phyloP scores from a whole-genome alignment of 2,888 invertebrate species.

The Microplitis deprimator region DNA sequence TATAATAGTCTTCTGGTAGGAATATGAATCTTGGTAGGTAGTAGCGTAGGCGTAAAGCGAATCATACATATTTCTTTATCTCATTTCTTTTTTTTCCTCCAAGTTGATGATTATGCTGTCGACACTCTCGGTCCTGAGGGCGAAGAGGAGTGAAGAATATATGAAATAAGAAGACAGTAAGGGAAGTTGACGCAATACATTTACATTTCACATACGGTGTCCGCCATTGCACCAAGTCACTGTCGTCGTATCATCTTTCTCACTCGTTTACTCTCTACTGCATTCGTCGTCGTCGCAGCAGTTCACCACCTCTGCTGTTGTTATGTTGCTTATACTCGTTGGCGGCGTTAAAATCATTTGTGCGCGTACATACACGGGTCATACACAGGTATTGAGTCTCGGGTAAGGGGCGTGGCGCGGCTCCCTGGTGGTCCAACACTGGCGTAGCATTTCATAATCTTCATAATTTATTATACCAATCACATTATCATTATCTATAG shows the following conservation, averaged over 20 bases:
- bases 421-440: slow-evolving; percentile 67
- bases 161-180: slow-evolving; percentile 27
- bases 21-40: slow-evolving; percentile 23
- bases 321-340: slow-evolving; percentile 34
- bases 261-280: slow-evolving; percentile 25
- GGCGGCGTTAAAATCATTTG: slow-evolving; percentile 58
- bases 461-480: slow-evolving; percentile 15
- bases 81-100: not conserved
- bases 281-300: slow-evolving; percentile 28
- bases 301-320: slow-evolving; percentile 47
- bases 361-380: slow-evolving; percentile 50
- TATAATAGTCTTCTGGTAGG: not conserved
- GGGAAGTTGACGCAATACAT: slow-evolving; percentile 25
- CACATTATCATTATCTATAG: not conserved
- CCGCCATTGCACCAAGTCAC: slow-evolving; percentile 49
- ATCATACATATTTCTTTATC: slow-evolving; percentile 29
- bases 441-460: slow-evolving; percentile 44
- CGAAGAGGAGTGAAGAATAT: slow-evolving; percentile 5
- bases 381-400: slow-evolving; percentile 58
- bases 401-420: slow-evolving; percentile 63
- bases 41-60: slow-evolving; percentile 53
- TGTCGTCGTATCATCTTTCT: slow-evolving; percentile 3
- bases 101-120: slow-evolving; percentile 66
- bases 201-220: slow-evolving; percentile 29
- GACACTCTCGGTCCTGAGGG: slow-evolving; percentile 56